These are phyloP conservation scores for Hipposideros armiger DNA, from an alignment of 2,113 vertebrate species.

Conservation along the genomic window DNA sequence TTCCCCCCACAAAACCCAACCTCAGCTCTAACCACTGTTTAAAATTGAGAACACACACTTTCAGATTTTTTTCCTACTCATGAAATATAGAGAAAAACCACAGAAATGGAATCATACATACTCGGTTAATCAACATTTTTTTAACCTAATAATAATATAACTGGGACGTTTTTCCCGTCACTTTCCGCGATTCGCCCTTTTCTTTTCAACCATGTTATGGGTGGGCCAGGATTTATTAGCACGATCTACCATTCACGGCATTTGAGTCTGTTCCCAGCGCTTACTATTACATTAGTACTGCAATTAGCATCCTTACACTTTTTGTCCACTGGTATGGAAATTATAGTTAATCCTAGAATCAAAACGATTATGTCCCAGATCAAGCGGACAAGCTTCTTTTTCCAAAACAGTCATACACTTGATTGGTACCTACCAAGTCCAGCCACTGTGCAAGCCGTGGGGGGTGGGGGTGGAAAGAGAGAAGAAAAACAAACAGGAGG, in stretches of 20 bases:
- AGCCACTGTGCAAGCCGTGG: neutral
- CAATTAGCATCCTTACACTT: accelerated
- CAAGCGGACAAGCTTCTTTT: neutral
- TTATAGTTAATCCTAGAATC: neutral
- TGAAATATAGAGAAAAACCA: neutral
- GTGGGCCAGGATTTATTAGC: neutral
- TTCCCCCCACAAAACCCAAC: neutral
- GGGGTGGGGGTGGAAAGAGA: neutral
- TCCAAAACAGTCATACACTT: neutral
- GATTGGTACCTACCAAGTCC: neutral
- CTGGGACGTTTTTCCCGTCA: neutral
- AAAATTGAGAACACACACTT: neutral
- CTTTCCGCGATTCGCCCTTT: neutral
- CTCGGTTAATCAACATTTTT: neutral
- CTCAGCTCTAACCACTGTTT: neutral
- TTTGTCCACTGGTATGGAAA: neutral
- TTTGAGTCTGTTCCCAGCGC: neutral
- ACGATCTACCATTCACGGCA: too few species aligned
- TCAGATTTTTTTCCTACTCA: neutral
- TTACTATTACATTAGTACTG: too few species aligned
- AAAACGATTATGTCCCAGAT: neutral
- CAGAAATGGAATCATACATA: neutral
- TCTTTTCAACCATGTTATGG: neutral
- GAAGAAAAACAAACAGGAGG: neutral
- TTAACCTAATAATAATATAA: neutral